Base-by-base conservation (phyloP, 37 sponge, comb jelly and placozoan species). In the Bolinopsis microptera region DNA sequence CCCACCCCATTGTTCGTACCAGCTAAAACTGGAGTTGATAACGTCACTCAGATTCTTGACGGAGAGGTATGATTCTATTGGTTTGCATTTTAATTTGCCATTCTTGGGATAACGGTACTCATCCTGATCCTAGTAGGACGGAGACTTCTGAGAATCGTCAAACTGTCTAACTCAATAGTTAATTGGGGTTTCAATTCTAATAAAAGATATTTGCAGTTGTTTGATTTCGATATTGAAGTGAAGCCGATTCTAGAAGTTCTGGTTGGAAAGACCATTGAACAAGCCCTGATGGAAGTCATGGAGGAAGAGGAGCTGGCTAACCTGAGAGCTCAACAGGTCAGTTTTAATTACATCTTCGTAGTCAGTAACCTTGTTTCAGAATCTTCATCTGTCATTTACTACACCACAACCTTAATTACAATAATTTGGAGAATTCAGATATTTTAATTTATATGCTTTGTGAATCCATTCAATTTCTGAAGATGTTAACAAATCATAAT, bases 261-360 rank as follows among this genome's bases (percentile, higher is more conserved):
- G 94, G 99, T 98, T n/a, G 99, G 97, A 23, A 98, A 98, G 96
- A 97, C 99, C 9, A 95, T 98, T 68, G 99, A 98, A 80, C 99
- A 98, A 76, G 96, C 99, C 18, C 95, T 98, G 68, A 35, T 98
- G 94, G 99, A 98, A 36, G 99, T 98, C 31, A 96, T 98, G 97
- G 99, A 98, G 92, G 99, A 98, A 77, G 99, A 98, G 90, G 99
- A 98, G 38, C 94, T 98, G 30, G 96, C 97, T 0, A 93, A 39
- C 30, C 95, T 98, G 67, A 94, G 97, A 68, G 94, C 92, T 35
- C 96, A 97, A 69, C 98, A 97, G 95, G 97, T 96, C 26, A 34
- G 77, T 33, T 22, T n/a, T 24, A n/a, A n/a, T n/a, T n/a, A n/a
- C n/a, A n/a, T n/a, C n/a, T n/a, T n/a, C n/a, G 22, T 68, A 68